Conservation (phyloP, 2,888 invertebrate species). For the Loripinus fragilis region DNA sequence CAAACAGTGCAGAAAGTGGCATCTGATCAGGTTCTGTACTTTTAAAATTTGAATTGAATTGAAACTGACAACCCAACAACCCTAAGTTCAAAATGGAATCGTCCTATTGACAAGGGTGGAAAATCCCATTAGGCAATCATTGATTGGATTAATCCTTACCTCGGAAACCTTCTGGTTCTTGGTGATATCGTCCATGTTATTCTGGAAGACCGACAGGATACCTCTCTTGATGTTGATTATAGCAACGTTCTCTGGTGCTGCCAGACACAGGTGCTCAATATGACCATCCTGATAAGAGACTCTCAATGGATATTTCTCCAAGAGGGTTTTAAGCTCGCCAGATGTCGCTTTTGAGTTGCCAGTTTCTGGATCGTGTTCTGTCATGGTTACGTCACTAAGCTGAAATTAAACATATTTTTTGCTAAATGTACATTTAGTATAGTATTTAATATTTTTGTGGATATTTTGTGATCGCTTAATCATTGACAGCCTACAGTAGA, state of each 20-base stretch:
- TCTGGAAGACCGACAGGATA: constrained; percentile 56
- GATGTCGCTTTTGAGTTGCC: constrained; percentile 36
- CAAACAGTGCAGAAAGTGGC: no score
- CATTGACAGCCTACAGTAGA: no score
- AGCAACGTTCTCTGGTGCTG: constrained; percentile 31
- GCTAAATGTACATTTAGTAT: no score
- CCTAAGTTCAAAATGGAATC: no score
- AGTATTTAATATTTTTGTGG: no score
- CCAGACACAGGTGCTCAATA: constrained; percentile 49
- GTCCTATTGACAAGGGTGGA: no score
- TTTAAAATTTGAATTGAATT: no score
- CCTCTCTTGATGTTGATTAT: constrained; percentile 57
- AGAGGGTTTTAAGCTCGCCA: constrained; percentile 23
- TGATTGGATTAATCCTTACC: constrained; percentile 24
- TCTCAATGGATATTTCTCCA: constrained; percentile 45
- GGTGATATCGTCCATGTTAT: constrained; percentile 54
- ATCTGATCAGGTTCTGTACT: no score
- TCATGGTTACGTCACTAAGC: constrained; percentile 48
- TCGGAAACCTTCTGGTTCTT: constrained; percentile 47
- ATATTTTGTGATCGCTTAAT: no score
- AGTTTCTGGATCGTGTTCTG: constrained; percentile 54
- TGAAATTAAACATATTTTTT: no score
- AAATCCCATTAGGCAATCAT: no score
- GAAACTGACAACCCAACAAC: no score
- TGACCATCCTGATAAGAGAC: constrained; percentile 58